A percentile compares a stretch with the other conserved stretches of the same genome.
Evolutionary conservation across 2,797 vertebrate species (phyloP).

Genomic region (Alfaro cultratus): DNA sequence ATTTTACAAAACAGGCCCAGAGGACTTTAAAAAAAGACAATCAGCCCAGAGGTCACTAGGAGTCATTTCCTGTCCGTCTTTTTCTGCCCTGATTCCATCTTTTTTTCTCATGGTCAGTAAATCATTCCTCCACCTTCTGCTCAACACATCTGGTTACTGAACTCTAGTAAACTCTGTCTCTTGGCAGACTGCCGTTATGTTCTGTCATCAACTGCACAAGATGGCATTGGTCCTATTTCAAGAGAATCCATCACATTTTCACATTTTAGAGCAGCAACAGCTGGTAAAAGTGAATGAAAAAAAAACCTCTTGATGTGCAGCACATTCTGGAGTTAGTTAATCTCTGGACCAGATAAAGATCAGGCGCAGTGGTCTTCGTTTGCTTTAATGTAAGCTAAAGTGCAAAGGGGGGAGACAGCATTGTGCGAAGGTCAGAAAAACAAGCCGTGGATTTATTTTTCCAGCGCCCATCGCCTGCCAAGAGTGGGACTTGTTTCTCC

Average conservation of each 20-base stretch:
- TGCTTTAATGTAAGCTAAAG: constrained; percentile 48
- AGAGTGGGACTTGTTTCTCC: constrained; percentile 29
- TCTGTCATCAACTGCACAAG: neutral
- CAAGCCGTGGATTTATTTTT: constrained; percentile 62
- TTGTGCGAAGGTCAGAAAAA: constrained; percentile 61
- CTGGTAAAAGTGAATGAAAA: neutral
- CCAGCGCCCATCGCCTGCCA: constrained; percentile 39
- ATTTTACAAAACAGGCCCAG: constrained; percentile 55
- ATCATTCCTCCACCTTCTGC: constrained; percentile 10
- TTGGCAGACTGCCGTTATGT: neutral
- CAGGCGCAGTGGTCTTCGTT: constrained; percentile 11
- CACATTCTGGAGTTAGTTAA: neutral
- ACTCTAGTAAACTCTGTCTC: constrained; percentile 41
- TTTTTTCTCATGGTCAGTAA: constrained; percentile 27
- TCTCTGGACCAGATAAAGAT: neutral
- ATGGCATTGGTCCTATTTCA: neutral
- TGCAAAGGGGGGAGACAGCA: constrained; percentile 33
- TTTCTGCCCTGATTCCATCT: constrained; percentile 16
- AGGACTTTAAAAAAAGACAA: constrained; percentile 31
- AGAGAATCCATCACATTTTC: neutral
- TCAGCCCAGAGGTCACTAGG: constrained; percentile 64
- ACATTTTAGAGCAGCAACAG: neutral
- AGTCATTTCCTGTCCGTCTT: constrained; percentile 48
- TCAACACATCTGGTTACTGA: constrained; percentile 27
- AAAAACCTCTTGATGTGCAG: neutral